These are phyloP conservation scores for Panonychus citri DNA, from an alignment of 1,140 invertebrate genomes.

Conservation along the genomic window DNA sequence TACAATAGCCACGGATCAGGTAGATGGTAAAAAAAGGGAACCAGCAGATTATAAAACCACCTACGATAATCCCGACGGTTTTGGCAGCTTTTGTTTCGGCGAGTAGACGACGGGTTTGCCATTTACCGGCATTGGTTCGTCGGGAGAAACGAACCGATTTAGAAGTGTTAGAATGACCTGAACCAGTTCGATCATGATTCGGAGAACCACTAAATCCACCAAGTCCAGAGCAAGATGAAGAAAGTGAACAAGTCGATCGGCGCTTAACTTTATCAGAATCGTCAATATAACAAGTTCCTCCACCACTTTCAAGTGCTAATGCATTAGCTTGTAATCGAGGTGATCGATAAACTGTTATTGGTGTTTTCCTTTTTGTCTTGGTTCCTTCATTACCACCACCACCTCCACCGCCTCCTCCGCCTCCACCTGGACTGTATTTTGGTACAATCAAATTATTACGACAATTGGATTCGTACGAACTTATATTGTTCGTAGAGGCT, in stretches of 20 bases:
- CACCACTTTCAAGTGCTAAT: not conserved
- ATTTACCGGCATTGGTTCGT: slow-evolving; percentile 64
- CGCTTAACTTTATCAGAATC: not conserved
- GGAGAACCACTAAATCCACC: too few species aligned
- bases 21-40: slow-evolving; percentile 81
- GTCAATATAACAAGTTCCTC: too few species aligned
- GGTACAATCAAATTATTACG: too few species aligned
- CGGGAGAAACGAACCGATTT: slow-evolving; percentile 38
- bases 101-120: slow-evolving; percentile 53
- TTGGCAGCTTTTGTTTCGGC: slow-evolving; percentile 86
- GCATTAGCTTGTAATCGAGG: not conserved
- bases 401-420: not conserved
- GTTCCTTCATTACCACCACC: not conserved
- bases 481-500: too few species aligned
- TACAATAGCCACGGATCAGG: slow-evolving; percentile 53
- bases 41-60: slow-evolving; percentile 80
- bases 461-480: too few species aligned
- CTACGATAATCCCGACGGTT: slow-evolving; percentile 76
- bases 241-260: not conserved
- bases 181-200: not conserved
- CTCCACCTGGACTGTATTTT: not conserved
- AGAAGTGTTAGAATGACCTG: not conserved
- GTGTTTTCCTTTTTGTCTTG: not conserved
- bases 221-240: not conserved
- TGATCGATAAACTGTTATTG: slow-evolving; percentile 4